phyloP scores from a whole-genome alignment of 2,888 invertebrate species.

The Drosophila anomelani region DNA sequence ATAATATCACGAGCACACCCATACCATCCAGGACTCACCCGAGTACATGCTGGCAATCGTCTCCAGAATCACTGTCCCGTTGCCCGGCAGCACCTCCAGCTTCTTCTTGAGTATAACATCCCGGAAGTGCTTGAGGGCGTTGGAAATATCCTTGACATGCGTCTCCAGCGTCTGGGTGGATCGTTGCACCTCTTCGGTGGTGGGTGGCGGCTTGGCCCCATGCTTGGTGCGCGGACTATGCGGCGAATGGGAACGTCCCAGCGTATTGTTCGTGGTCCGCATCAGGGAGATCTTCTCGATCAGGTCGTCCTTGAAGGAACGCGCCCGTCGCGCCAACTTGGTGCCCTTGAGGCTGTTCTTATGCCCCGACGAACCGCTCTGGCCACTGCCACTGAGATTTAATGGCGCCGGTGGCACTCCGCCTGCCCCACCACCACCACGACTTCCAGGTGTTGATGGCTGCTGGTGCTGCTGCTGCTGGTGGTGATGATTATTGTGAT shows the following conservation, averaged over 20 bases:
- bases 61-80: slow-evolving; percentile 96
- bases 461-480: slow-evolving; percentile 2
- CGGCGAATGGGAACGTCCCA: slow-evolving; percentile 87
- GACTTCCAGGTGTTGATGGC: slow-evolving; percentile 17
- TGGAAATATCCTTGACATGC: slow-evolving; percentile 90
- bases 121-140: slow-evolving; percentile 94
- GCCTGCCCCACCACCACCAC: slow-evolving; percentile 24
- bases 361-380: slow-evolving; percentile 86
- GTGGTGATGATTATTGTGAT: slow-evolving; percentile 45
- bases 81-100: slow-evolving; percentile 96
- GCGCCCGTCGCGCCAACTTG: slow-evolving; percentile 93
- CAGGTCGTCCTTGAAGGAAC: slow-evolving; percentile 96
- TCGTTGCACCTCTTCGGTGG: slow-evolving; percentile 86
- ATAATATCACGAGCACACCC: background rate
- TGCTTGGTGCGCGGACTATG: slow-evolving; percentile 87
- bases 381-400: slow-evolving; percentile 39
- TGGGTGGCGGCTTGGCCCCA: slow-evolving; percentile 84
- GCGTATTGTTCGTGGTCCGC: slow-evolving; percentile 89
- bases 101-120: slow-evolving; percentile 97
- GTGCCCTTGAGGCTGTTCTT: slow-evolving; percentile 92
- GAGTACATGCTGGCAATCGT: slow-evolving; percentile 95
- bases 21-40: slow-evolving; percentile 82
- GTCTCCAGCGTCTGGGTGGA: slow-evolving; percentile 90
- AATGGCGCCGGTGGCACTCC: slow-evolving; percentile 66
- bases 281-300: slow-evolving; percentile 95